Evolutionary conservation across 2,113 vertebrate species (phyloP).

Genomic region (Carassius auratus): DNA sequence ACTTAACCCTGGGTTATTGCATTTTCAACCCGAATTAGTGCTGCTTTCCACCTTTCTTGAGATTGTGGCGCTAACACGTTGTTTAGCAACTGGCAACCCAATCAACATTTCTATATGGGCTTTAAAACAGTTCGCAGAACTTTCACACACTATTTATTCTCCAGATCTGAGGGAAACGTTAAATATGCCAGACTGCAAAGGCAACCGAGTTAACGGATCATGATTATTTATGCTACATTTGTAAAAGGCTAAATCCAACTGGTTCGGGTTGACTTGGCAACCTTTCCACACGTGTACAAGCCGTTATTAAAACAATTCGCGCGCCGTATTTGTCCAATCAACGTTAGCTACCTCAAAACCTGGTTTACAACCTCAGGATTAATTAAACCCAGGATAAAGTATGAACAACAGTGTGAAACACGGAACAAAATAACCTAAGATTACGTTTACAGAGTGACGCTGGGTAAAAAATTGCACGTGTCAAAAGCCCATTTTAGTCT

Average conservation of each 20-base stretch:
- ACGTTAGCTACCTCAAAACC: neutral
- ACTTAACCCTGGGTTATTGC: neutral
- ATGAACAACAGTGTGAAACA: slow-evolving; percentile 1
- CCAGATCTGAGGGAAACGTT: neutral
- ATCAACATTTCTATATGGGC: neutral
- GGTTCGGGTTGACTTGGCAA: neutral
- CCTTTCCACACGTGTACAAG: neutral
- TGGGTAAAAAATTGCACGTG: neutral
- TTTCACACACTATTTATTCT: neutral
- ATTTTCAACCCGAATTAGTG: neutral
- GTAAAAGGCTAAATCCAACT: neutral
- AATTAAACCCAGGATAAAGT: neutral
- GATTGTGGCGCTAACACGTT: neutral
- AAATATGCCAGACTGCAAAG: neutral
- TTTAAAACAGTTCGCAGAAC: neutral
- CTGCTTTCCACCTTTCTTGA: neutral
- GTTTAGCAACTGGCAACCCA: slow-evolving; percentile 1
- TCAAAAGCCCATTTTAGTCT: neutral
- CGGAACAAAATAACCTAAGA: neutral
- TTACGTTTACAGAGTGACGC: neutral
- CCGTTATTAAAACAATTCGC: neutral
- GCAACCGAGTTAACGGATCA: neutral
- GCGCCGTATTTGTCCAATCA: neutral
- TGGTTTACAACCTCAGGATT: neutral
- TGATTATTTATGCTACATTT: neutral